Base-by-base conservation (phyloP, 2,888 invertebrate species). In the Rhorus exstirpatorius region DNA sequence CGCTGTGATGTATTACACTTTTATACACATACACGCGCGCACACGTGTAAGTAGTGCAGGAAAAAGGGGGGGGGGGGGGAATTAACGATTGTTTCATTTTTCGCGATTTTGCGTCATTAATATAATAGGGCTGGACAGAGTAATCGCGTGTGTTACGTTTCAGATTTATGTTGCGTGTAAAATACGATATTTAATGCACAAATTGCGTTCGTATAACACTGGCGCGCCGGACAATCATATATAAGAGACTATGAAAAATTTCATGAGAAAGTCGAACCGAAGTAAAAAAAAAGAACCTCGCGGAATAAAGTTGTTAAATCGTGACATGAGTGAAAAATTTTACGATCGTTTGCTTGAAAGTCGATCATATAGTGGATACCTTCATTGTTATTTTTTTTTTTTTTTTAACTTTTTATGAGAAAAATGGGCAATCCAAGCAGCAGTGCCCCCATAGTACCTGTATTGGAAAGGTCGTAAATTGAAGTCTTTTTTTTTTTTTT, bases 91-190 rank as follows among this genome's bases (percentile, higher is more conserved):
- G 46, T 55, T 68, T 53, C 46, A 24, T 68, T 61, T 55, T 19
- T 67, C 21, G 19, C 51, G 60, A 44, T 77, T 72, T 55, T 26
- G 35, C 35, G 61, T 24, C 72, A 51, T 71, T 60, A 41, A 65
- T 71, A 63, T 81, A 71, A 81, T 76, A 71, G 70, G 61, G 35
- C 53, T 46, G 68, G 53, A 38, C 38, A 41, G 63, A n/a, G 65
- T 76, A 71, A 76, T 76, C 76, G 14, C 41, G 63, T 72, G 38
- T 51, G 67, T 67, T 53, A 46, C 38, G 67, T 31, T 76, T 10
- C 44, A 65, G 67, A 77, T 71, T 80, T 24, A 61, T 58, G 17
- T 53, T n/a, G 26, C 41, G 17, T 8, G 49, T n/a, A n/a, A 60
- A 51, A 49, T 49, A 58, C 8, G 60, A 77, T 68, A 77, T 51